Evolutionary conservation across 2,888 invertebrate genomes (phyloP).

Genomic region (Eupithecia exiguata): DNA sequence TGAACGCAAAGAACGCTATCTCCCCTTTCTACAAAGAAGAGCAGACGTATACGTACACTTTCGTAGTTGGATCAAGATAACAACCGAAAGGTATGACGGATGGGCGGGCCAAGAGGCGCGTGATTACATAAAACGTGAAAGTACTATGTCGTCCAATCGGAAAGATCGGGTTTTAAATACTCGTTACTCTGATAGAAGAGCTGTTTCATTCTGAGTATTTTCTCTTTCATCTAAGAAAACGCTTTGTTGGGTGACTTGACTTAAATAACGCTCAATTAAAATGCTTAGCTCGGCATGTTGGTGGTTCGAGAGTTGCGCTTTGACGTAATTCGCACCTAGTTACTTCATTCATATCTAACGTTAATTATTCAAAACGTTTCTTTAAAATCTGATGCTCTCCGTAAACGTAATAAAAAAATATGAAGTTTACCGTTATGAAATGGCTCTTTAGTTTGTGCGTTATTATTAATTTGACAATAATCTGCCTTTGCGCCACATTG

Average conservation of each 20-base stretch:
- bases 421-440: background rate
- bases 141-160: constrained; percentile 71
- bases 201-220: constrained; percentile 48
- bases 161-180: constrained; percentile 63
- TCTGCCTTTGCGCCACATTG: background rate
- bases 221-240: constrained; percentile 30
- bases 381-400: background rate
- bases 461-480: background rate
- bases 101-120: constrained; percentile 69
- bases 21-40: constrained; percentile 60
- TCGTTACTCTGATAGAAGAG: constrained; percentile 49
- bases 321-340: constrained; percentile 22
- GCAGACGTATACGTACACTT: constrained; percentile 60
- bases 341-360: constrained; percentile 14
- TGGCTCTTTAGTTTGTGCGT: background rate
- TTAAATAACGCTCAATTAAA: constrained; percentile 19
- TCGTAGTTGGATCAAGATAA: constrained; percentile 73
- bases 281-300: constrained; percentile 6
- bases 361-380: constrained; percentile 11
- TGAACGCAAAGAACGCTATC: constrained; percentile 48
- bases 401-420: background rate
- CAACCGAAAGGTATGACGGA: constrained; percentile 68
- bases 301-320: background rate
- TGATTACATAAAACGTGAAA: constrained; percentile 77
- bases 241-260: constrained; percentile 6